These are phyloP conservation scores for Agriopis leucophaearia DNA, from an alignment of 2,888 invertebrate species.

Conservation along the genomic window DNA sequence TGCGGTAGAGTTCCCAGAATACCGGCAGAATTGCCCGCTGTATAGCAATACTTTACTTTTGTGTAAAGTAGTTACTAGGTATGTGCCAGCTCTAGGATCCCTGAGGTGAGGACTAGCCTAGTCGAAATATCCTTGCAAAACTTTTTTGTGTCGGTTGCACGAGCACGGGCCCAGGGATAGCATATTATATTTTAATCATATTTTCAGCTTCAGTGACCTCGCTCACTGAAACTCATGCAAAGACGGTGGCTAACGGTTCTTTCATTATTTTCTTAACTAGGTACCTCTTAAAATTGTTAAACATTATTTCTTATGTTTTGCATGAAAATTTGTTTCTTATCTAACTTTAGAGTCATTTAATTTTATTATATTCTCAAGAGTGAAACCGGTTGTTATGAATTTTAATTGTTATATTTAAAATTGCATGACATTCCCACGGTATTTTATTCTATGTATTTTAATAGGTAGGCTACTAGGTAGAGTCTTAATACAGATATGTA, in stretches of 20 bases:
- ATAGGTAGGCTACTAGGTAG: neutral
- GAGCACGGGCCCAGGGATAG: too few species aligned
- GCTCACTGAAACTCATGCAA: slow-evolving; percentile 18
- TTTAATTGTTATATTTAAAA: slow-evolving; percentile 5
- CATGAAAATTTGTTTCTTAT: slow-evolving; percentile 3
- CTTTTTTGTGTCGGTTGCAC: too few species aligned
- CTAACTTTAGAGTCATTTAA: neutral
- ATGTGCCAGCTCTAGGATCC: too few species aligned
- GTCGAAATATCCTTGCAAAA: too few species aligned
- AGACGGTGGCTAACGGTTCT: slow-evolving; percentile 21
- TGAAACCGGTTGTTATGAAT: slow-evolving; percentile 9
- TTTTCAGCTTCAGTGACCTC: slow-evolving; percentile 20
- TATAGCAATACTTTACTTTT: too few species aligned
- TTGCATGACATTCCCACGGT: slow-evolving; percentile 9
- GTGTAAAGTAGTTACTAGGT: too few species aligned
- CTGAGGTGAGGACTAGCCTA: too few species aligned
- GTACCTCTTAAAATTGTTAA: slow-evolving; percentile 12
- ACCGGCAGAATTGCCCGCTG: too few species aligned
- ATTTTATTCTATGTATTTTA: neutral
- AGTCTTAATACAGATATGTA: neutral
- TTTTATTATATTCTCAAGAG: slow-evolving; percentile 7
- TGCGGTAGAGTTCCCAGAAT: too few species aligned
- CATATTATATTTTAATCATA: slow-evolving; percentile 14
- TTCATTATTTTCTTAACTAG: neutral
- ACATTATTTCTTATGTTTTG: neutral